phyloP scores from a whole-genome alignment of 2,113 vertebrate species.

The Macroglossus sobrinus region DNA sequence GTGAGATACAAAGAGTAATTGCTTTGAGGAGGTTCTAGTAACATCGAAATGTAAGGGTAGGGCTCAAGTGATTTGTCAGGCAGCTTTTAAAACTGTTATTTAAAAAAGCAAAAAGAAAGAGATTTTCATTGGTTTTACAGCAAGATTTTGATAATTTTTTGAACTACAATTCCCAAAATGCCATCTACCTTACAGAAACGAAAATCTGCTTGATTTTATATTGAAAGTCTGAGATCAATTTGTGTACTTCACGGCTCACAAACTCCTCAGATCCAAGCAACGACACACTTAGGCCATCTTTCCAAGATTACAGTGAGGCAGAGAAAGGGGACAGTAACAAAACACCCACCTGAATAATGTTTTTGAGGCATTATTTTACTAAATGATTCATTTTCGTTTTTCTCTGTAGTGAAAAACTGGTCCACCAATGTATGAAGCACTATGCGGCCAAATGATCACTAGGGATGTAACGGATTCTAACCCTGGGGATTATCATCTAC shows the following conservation, averaged over 20 bases:
- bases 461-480: neutral
- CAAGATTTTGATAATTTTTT: conserved; percentile 33
- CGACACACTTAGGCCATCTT: neutral
- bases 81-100: conserved; percentile 65
- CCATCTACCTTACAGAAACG: conserved; percentile 31
- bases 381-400: neutral
- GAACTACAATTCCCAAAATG: conserved; percentile 73
- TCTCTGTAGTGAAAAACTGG: neutral
- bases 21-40: conserved; percentile 57
- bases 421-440: neutral
- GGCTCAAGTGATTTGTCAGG: conserved; percentile 57
- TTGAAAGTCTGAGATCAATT: conserved; percentile 8
- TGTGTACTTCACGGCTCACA: neutral
- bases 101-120: conserved; percentile 64
- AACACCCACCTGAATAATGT: neutral
- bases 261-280: neutral
- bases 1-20: conserved; percentile 50
- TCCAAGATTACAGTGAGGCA: neutral
- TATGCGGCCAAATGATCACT: neutral
- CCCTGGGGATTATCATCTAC: neutral
- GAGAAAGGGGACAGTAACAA: neutral
- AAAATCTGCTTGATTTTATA: conserved; percentile 44
- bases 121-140: conserved; percentile 51
- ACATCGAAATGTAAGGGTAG: conserved; percentile 63
- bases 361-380: neutral